Percentiles rank a stretch among this genome's conserved stretches.
Conservation (phyloP, 2,888 invertebrate genomes). For the Acleris sparsana region DNA sequence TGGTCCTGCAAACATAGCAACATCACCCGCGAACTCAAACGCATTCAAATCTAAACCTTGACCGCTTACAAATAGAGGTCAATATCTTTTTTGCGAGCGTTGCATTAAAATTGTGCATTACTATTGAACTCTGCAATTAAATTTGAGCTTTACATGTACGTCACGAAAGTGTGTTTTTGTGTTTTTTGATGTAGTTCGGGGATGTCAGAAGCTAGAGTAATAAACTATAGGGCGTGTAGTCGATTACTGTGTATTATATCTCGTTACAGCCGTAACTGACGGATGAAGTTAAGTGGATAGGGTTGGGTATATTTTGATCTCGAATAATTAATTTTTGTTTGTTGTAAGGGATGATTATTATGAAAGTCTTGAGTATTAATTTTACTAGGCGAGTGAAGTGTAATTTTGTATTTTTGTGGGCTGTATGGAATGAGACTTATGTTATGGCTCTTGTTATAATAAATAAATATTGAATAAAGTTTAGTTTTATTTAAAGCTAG, state of each 20-base stretch:
- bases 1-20: neutral
- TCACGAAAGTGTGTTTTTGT: neutral
- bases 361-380: no score
- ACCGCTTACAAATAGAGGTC: neutral
- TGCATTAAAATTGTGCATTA: neutral
- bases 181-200: neutral
- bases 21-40: neutral
- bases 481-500: no score
- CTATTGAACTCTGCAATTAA: neutral
- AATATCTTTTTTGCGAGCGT: neutral
- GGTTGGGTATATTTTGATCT: slow-evolving; percentile 16
- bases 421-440: no score
- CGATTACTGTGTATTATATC: slow-evolving; percentile 20
- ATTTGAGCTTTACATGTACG: neutral
- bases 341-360: neutral
- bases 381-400: no score
- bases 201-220: slow-evolving; percentile 6
- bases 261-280: slow-evolving; percentile 2
- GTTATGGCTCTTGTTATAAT: no score
- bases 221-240: slow-evolving; percentile 21
- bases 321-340: slow-evolving; percentile 13
- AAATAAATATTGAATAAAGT: no score
- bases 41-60: neutral
- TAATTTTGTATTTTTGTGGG: no score
- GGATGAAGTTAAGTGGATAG: slow-evolving; percentile 16